These are phyloP conservation scores for Lysiphlebus fabarum DNA, from an alignment of 1,140 invertebrate species.

Conservation along the genomic window DNA sequence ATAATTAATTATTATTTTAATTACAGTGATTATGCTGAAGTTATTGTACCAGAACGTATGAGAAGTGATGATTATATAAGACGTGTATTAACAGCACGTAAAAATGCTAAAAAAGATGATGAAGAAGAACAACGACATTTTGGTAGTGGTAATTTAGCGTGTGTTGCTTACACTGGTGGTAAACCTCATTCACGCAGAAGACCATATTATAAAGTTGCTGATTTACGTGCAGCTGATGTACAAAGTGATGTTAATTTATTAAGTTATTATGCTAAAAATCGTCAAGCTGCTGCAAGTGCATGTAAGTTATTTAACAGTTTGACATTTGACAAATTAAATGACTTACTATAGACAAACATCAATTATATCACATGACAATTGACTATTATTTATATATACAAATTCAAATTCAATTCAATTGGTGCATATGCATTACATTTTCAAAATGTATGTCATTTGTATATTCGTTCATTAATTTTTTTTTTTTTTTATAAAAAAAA, in stretches of 20 bases:
- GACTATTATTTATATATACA: no score
- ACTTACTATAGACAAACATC: no score
- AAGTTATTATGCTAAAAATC: constrained; percentile 73
- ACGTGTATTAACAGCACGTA: constrained; percentile 59
- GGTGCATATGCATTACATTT: no score
- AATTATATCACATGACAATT: no score
- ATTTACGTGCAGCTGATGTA: constrained; percentile 55
- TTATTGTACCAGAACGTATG: constrained; percentile 47
- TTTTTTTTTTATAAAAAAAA: no score
- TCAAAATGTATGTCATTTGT: no score
- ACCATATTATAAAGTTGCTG: constrained; percentile 64
- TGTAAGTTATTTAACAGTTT: constrained; percentile 42
- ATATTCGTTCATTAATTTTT: no score
- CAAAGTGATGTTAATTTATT: constrained; percentile 72
- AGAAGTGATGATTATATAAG: constrained; percentile 65
- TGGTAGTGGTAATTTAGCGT: constrained; percentile 71
- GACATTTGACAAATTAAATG: no score
- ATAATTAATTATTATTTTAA: not conserved
- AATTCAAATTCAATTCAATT: no score
- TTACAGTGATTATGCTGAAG: constrained; percentile 46
- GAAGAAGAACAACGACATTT: constrained; percentile 63
- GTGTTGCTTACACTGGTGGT: constrained; percentile 74
- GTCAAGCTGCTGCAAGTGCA: constrained; percentile 59
- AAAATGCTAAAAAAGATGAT: constrained; percentile 57
- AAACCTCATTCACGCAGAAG: constrained; percentile 70